Evolutionary conservation across 2,888 invertebrate species (phyloP), one percentile per base, ranked within the genome.

Genomic region (Phortica magna): DNA sequence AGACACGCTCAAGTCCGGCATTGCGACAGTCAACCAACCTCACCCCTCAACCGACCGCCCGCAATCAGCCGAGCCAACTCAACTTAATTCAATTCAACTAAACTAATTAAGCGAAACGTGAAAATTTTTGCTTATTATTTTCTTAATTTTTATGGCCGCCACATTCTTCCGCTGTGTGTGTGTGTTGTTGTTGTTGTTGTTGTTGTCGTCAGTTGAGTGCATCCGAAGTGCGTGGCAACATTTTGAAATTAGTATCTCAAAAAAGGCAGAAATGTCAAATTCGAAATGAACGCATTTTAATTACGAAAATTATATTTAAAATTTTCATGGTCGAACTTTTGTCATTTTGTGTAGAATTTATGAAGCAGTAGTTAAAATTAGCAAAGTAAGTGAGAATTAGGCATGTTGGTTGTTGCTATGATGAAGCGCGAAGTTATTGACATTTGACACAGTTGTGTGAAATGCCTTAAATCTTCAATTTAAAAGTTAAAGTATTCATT

Each of bases 71-170:
- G 39, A 65, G 65, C 39, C 65, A 31, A 39, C 12, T 39, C 22
- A 31, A 61, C 17, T 17, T 55, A 17, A 10, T 22, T 61, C 61
- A 17, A 61, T 22, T 4, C 22, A 19, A 22, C 22, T 61, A n/a
- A 22, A 80, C 86, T 88, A 86, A 86, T 86, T 86, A 84, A 84
- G 84, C 83, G 88, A 83, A 84, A 86, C 85, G 88, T 86, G 85
- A 86, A 86, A 84, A 87, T 87, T 86, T 86, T 86, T 86, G 81
- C 82, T 88, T 86, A 86, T 88, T 86, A 83, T 88, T 82, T 88
- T 84, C 78, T 83, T 84, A 81, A 86, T 85, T 86, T 85, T 86
- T 81, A 85, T 78, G 67, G 48, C 77, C 74, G 41, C 73, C 53
- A 57, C 10, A 59, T 31, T 64, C 39, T 64, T 64, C 64, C 31